phyloP scores from a whole-genome alignment of 2,113 vertebrate species.

The Hyperoodon ampullatus region DNA sequence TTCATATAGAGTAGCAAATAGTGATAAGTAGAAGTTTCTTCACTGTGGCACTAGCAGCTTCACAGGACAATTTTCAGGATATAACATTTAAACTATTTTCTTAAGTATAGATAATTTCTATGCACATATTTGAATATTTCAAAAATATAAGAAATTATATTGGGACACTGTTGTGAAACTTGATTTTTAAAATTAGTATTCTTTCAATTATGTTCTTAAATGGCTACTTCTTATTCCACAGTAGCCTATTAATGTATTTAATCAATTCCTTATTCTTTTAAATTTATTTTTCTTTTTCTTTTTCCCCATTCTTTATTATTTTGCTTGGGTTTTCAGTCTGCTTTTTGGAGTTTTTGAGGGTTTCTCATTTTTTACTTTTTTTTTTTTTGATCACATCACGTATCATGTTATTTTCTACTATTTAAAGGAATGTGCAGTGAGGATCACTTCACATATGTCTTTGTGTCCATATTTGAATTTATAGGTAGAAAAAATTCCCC shows the following conservation, averaged over 20 bases:
- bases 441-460: neutral
- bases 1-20: neutral
- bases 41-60: neutral
- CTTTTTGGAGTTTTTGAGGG: neutral
- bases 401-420: neutral
- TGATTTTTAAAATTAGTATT: slow-evolving; percentile 8
- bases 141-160: neutral
- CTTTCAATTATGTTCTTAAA: neutral
- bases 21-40: neutral
- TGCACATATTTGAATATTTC: neutral
- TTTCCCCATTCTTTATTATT: neutral
- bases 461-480: neutral
- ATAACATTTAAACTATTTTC: neutral
- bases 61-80: neutral
- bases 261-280: neutral
- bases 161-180: neutral
- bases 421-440: neutral
- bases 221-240: neutral
- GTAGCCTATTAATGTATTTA: neutral
- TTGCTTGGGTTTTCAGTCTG: neutral
- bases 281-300: neutral
- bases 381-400: neutral
- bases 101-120: neutral
- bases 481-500: neutral
- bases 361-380: neutral